Base-by-base conservation (phyloP, 2,797 vertebrate species). In the Micrastur ruficollis region DNA sequence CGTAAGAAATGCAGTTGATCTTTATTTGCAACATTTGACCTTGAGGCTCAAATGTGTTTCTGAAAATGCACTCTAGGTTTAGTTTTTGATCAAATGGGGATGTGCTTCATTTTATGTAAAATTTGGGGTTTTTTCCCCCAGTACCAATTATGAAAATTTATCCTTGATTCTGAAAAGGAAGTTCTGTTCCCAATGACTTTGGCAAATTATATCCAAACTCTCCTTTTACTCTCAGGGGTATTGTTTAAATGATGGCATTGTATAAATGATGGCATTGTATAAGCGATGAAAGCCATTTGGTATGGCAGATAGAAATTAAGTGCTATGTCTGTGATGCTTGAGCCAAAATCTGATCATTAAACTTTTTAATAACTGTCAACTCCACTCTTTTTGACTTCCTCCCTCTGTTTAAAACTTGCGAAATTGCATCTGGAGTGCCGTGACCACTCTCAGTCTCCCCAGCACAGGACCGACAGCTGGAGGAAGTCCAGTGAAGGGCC, bases 121-220 rank as follows among this genome's bases (percentile, higher is more conserved):
- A 27, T 4, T 5, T 42, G 42, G 42, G 42, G 15, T 5, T 32
- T 34, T 9, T 12, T 1, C 7, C 2, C 6, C 15, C 40, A 12
- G 4, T 71, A 17, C 17, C 3, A 72, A 18, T 85, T 40, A 29
- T 6, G 58, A 71, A 90, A 70, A 47, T 20, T 62, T 67, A 46
- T 68, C 14, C 16, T 85, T 65, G 26, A 42, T 81, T 89, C 59
- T 87, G 62, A 80, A 93, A 82, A 67, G 50, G 10, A 82, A 83
- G 32, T 86, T 85, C 14, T 70, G 4, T 61, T 96, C n/a, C 36
- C 42, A 25, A 2, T 52, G 59, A 67, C 44, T 81, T 84, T 32
- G 62, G 32, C 47, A 88, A 70, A 62, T 66, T 44, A 8, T 18
- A 14, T 20, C 61, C 55, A 61, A 58, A 8, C 46, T 84, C 38